Conservation (phyloP, 2,113 vertebrate species). For the Columba janthina region DNA sequence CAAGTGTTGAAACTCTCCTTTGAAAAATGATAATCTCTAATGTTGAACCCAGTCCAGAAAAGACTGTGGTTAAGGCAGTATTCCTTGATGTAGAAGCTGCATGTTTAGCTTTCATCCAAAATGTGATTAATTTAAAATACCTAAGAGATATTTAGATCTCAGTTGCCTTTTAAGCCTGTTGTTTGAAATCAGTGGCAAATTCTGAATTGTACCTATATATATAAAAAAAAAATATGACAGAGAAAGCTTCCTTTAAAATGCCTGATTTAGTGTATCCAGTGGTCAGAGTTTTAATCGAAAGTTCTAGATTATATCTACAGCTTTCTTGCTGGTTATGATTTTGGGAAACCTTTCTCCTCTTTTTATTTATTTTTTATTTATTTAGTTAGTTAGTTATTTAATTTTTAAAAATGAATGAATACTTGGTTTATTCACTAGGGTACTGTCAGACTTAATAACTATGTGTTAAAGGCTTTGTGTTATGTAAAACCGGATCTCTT, state of each 20-base stretch:
- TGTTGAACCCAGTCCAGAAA: neutral
- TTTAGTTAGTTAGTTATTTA: neutral
- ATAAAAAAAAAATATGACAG: neutral
- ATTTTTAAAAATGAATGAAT: neutral
- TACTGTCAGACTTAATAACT: neutral
- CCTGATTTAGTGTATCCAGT: rapidly evolving
- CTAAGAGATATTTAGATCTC: neutral
- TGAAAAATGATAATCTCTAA: neutral
- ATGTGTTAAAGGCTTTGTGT: neutral
- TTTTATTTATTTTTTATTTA: neutral
- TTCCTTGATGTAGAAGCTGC: neutral
- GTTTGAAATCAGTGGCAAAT: neutral
- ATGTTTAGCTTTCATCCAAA: neutral
- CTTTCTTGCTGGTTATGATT: neutral
- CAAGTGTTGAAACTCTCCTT: neutral
- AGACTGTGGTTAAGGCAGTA: neutral
- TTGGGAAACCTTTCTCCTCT: neutral
- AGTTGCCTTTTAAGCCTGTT: neutral
- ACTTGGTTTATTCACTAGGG: neutral
- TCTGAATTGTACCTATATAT: neutral
- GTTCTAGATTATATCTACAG: neutral
- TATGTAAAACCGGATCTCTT: neutral
- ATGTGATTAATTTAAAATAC: neutral
- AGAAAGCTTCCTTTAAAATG: neutral
- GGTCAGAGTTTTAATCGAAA: neutral